A percentile compares a stretch with the other conserved stretches of the same genome.
Conservation (phyloP, 2,888 invertebrate species). For the Andricus quercusramuli region DNA sequence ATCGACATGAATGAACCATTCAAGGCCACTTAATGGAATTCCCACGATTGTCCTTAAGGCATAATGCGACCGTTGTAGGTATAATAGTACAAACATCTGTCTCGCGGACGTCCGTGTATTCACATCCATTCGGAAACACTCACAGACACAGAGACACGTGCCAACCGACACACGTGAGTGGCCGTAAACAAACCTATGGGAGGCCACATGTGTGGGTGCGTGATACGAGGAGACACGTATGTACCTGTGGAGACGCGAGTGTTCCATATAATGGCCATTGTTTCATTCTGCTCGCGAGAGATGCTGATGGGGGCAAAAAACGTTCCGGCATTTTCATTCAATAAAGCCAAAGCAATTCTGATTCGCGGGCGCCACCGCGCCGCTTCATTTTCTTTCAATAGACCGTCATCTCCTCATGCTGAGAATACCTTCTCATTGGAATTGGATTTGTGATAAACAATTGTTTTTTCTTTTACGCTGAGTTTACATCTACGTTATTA, state of each 20-base stretch:
- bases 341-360: constrained; percentile 58
- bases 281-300: constrained; percentile 66
- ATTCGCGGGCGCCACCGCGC: not conserved
- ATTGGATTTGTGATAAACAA: no score
- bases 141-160: constrained; percentile 48
- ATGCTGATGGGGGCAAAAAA: constrained; percentile 70
- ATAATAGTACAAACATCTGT: constrained; percentile 67
- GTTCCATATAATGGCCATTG: constrained; percentile 75
- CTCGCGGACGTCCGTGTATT: constrained; percentile 41
- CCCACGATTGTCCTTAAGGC: constrained; percentile 77
- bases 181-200: constrained; percentile 30
- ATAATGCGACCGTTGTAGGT: constrained; percentile 71
- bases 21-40: constrained; percentile 77
- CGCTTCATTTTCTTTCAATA: not conserved
- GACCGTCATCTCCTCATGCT: not conserved
- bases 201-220: constrained; percentile 36
- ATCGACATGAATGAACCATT: constrained; percentile 79
- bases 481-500: no score
- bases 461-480: no score
- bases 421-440: no score
- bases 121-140: constrained; percentile 41
- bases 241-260: constrained; percentile 49
- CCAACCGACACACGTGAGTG: constrained; percentile 48
- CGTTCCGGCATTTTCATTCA: constrained; percentile 74
- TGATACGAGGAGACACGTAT: constrained; percentile 37